These are phyloP conservation scores for Hirtodrosophila trivittata DNA, from an alignment of 2,888 invertebrate genomes.

Conservation along the genomic window DNA sequence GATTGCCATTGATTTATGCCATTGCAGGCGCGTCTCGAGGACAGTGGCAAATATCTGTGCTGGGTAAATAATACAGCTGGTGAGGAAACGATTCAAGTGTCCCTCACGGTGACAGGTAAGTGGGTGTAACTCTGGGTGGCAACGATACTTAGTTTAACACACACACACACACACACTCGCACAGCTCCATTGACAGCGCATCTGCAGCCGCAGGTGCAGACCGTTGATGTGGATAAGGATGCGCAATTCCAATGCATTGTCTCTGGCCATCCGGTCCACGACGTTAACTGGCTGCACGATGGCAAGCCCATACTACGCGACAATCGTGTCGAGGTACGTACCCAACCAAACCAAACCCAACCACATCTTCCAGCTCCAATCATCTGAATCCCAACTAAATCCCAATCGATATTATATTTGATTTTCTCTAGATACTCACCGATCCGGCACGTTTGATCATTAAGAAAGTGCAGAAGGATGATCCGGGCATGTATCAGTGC, in stretches of 20 bases:
- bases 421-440: conserved; percentile 83
- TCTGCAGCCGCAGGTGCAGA: conserved; percentile 90
- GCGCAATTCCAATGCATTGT: conserved; percentile 94
- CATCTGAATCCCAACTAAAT: no score
- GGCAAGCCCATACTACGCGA: conserved; percentile 87
- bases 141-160: conserved; percentile 6
- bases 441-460: conserved; percentile 86
- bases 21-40: conserved; percentile 87
- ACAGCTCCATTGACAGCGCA: conserved; percentile 91
- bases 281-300: conserved; percentile 92
- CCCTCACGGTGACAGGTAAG: conserved; percentile 90
- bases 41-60: conserved; percentile 94
- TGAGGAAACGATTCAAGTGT: conserved; percentile 90
- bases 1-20: conserved; percentile 61
- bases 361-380: no score
- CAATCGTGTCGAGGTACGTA: conserved; percentile 86
- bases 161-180: not conserved
- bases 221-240: conserved; percentile 93
- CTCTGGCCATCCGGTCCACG: conserved; percentile 92
- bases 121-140: conserved; percentile 4
- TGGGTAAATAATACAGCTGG: conserved; percentile 96
- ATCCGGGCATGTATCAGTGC: conserved; percentile 96
- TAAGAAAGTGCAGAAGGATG: conserved; percentile 89
- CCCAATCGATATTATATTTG: no score
- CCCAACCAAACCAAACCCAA: not conserved